These are phyloP conservation scores for Lophura nycthemera DNA, from an alignment of 2,113 vertebrate genomes.

Conservation along the genomic window DNA sequence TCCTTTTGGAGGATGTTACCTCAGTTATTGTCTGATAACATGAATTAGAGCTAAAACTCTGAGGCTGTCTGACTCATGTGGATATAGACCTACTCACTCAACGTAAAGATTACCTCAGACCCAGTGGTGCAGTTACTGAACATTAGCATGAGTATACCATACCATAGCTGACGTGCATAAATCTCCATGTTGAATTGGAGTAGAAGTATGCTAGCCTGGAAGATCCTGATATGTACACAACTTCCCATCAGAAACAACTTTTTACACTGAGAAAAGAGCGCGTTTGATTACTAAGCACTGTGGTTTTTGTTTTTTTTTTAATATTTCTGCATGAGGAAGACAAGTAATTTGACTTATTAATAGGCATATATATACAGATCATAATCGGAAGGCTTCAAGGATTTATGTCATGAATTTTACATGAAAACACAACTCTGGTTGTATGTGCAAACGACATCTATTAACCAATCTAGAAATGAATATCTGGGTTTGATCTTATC, in stretches of 20 bases:
- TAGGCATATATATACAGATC: neutral
- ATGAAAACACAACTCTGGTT: slow-evolving; percentile 16
- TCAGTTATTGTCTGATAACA: neutral
- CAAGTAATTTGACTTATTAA: slow-evolving; percentile 51
- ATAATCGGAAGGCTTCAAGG: slow-evolving; percentile 18
- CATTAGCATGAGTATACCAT: neutral
- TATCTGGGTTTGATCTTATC: neutral
- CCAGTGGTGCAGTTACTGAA: neutral
- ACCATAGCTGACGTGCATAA: accelerated
- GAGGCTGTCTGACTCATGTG: neutral
- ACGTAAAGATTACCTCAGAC: neutral
- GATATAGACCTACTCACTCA: neutral
- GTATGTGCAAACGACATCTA: neutral
- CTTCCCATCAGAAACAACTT: slow-evolving; percentile 50
- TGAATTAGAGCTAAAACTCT: neutral
- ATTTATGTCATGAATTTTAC: slow-evolving; percentile 31
- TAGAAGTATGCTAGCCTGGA: neutral
- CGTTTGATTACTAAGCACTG: slow-evolving; percentile 23
- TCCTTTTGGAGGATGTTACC: neutral
- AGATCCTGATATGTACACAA: neutral
- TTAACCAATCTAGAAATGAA: neutral
- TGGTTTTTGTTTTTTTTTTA: neutral
- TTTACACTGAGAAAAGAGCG: slow-evolving; percentile 7
- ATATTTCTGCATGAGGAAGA: slow-evolving; percentile 51
- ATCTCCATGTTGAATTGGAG: neutral